Evolutionary conservation across 2,797 vertebrate genomes (phyloP), one percentile per base, ranked within the genome.

Genomic region (Premnoplex brunnescens): DNA sequence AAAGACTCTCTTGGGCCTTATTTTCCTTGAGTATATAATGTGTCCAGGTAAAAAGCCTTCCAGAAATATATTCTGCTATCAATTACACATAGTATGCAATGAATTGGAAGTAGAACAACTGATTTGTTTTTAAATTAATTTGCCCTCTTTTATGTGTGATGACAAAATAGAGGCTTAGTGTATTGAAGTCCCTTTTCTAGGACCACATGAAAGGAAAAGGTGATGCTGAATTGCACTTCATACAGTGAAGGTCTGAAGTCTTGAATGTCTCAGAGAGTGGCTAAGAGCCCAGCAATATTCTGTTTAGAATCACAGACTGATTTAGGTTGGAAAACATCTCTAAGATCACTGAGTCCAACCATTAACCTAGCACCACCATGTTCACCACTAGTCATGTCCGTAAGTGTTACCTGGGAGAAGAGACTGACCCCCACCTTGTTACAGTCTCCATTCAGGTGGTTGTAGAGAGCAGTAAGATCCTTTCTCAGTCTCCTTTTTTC

Each of bases 81-180:
- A 89, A 68, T 34, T 58, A 15, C 39, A 80, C n/a, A 74, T 23
- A 59, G 48, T 68, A 55, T 93, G n/a, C 54, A 85, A 60, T 52
- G 83, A 96, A 88, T 2, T 89, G 73, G 56, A 93, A 91, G 52
- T 68, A 62, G 86, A 93, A 48, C n/a, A 94, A 94, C 11, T 19
- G 15, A 86, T 83, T 84, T 83, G 34, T 46, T 97, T 97, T 87
- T 71, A 94, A 96, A 97, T 94, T 94, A 95, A 88, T 85, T 95
- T 94, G n/a, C 88, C 59, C 58, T 95, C 26, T 96, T 97, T 93
- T 59, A 92, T 83, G 73, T 73, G 19, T 3, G n/a, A 71, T 63
- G 63, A 82, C 54, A 92, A 91, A 66, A 92, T 16, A 10, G 58
- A 89, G 17, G 37, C 4, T 79, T 95, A 67, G 46, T 91, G 79